Evolutionary conservation across 2,113 vertebrate species (phyloP).

Genomic region (Pterophyllum scalare): DNA sequence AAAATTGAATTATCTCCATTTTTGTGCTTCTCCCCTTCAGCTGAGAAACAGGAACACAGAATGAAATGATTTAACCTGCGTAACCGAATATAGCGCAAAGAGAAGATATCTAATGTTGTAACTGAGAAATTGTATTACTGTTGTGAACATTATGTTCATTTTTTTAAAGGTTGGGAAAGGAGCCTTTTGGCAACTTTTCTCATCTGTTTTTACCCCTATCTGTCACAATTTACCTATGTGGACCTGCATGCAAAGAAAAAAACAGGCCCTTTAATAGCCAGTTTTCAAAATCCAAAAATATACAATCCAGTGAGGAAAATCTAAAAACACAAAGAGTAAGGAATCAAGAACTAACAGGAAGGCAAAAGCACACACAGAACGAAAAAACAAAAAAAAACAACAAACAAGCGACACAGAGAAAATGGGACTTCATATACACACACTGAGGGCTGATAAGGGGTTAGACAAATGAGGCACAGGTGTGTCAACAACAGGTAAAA

Average conservation of each 20-base stretch:
- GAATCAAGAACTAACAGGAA: background rate
- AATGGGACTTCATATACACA: no score
- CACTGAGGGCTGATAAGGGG: no score
- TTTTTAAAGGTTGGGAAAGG: background rate
- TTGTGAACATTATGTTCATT: background rate
- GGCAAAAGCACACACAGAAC: fast-evolving
- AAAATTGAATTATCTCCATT: background rate
- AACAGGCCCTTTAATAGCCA: fast-evolving
- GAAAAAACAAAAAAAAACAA: no score
- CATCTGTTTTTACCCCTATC: background rate
- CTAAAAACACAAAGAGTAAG: background rate
- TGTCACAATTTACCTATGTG: background rate
- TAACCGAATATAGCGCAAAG: fast-evolving
- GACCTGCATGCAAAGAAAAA: background rate
- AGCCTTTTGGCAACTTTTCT: background rate
- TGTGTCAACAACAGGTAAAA: no score
- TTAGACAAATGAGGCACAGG: no score
- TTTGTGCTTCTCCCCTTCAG: background rate
- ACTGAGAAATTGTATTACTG: background rate
- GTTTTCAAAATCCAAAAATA: background rate
- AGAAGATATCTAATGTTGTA: background rate
- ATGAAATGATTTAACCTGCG: fast-evolving
- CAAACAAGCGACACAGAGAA: no score
- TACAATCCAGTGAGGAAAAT: background rate
- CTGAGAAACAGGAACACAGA: background rate